phyloP scores from a whole-genome alignment of 2,797 vertebrate genomes.

The Labeo calbasu region DNA sequence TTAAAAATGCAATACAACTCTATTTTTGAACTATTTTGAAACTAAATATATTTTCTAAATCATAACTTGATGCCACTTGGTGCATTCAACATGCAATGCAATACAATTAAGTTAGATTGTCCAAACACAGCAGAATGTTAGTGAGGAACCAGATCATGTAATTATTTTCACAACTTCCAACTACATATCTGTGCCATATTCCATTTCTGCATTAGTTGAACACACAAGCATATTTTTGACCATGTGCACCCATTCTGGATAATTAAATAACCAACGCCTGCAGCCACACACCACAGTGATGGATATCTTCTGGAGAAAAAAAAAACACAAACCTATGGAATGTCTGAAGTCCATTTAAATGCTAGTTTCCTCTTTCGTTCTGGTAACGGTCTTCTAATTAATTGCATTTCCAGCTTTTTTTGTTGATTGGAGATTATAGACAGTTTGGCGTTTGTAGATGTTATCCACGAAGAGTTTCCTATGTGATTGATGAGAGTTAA shows the following conservation, averaged over 20 bases:
- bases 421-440: background rate
- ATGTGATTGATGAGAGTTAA: too few relatives aligned
- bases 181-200: background rate
- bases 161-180: background rate
- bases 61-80: background rate
- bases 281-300: constrained; percentile 8
- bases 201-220: background rate
- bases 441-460: background rate
- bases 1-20: background rate
- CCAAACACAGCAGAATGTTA: too few relatives aligned
- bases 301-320: background rate
- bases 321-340: background rate
- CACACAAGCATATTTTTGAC: constrained; percentile 1
- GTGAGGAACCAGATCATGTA: too few relatives aligned
- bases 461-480: background rate
- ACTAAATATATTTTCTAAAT: background rate
- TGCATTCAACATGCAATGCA: background rate
- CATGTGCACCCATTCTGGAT: background rate
- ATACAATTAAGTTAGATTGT: background rate
- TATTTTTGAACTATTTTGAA: background rate
- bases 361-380: background rate
- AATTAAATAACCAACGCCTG: constrained; percentile 19
- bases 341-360: background rate
- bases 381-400: background rate
- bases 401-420: background rate